Base-by-base conservation (phyloP, 2,888 invertebrate species). In the Brachylomia viminalis region DNA sequence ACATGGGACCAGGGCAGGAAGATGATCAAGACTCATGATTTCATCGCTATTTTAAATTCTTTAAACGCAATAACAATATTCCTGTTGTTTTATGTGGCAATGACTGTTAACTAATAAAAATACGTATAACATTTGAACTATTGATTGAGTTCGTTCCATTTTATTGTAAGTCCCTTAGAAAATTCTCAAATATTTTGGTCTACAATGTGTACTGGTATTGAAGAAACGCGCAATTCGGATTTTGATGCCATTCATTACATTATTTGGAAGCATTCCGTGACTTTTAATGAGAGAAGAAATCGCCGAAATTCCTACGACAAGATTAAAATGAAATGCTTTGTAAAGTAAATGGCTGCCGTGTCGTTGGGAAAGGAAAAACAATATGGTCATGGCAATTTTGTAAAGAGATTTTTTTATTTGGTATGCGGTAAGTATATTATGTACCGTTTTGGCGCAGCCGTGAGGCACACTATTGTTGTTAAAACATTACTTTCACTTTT, bases 281-380 rank as follows among this genome's bases (percentile, higher is more conserved):
- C 72, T 86, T 86, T 83, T 86, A 87, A 87, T 87, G 77, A 80
- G 75, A 72, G 47, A 78, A 76, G 52, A 72, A 77, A 80, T 72
- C 38, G 66, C 47, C 71, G 23, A 85, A 86, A 85, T 81, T 75
- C 77, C 75, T 74, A 70, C 71, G 68, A 74, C 72, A 72, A 78
- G 27, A 86, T 85, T 80, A 70, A 80, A 82, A 72, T 75, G 52
- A 79, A 84, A 80, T 81, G 79, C 65, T 79, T 83, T 79, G 61
- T 83, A 69, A 77, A 72, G 59, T 81, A 83, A 83, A 71, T 76
- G 66, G 74, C 65, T 66, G 47, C 58, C 61, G 72, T 70, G 42
- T 80, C 56, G 64, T 83, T 71, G 30, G 66, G 70, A 79, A 74
- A 59, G 52, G 75, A 78, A 83, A 78, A 78, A 75, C 42, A 76